Evolutionary conservation across 2,888 invertebrate genomes (phyloP), one percentile per base, ranked within the genome.

Genomic region (Drosophila bunnanda): DNA sequence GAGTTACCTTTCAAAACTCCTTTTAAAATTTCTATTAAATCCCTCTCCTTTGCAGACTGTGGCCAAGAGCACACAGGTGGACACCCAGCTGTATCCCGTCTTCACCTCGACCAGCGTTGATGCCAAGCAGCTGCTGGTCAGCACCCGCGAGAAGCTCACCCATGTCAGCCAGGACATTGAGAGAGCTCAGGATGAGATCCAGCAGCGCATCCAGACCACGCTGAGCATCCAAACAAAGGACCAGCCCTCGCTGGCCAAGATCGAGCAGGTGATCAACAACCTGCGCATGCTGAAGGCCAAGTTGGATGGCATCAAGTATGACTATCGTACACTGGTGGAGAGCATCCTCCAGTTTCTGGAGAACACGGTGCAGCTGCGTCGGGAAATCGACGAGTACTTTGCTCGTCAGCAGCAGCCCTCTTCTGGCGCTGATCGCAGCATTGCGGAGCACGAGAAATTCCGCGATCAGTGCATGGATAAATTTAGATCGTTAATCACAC

Each of bases 51-150:
- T 41, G 1, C 17, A 95, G 95, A 95, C 94, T 25, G 93, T 95
- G 76, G 94, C 94, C 78, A 94, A 94, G 93, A 94, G 95, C 79
- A 94, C 95, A 5, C 94, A 95, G 91, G 93, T 96, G 84, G 95
- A 96, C 89, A 94, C 94, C 53, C 95, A 96, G 86, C 92, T 96
- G 66, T 96, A 96, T 93, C 96, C 96, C 25, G 94, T 96, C 53
- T 94, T 96, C 77, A 95, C 94, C 53, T 94, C 94, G 17, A 93
- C 94, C 68, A 94, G 95, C 5, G 93, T 94, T 48, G 93, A 94
- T 77, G 94, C 95, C 15, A 93, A 92, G 74, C 93, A 93, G 52
- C 92, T 96, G 75, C 91, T 94, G 38, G 90, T 92, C 34, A 94
- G 94, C 84, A 93, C 95, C 10, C 93, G 94, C 78, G 93, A 93